phyloP scores from a whole-genome alignment of 1,140 invertebrate species.

The Drosophila sulfurigaster region DNA sequence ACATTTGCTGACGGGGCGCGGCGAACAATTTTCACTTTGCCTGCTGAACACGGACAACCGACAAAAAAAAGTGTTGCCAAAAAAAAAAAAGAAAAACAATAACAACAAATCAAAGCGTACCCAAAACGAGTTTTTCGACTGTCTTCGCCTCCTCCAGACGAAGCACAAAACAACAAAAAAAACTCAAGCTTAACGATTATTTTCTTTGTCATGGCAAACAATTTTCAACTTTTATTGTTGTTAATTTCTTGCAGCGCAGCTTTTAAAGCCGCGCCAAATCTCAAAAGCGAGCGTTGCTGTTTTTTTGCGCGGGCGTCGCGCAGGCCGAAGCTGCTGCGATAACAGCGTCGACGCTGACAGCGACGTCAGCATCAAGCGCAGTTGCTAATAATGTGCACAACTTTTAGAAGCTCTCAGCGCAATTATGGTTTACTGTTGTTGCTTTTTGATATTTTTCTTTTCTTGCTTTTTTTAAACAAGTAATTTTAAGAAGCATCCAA shows the following conservation, averaged over 20 bases:
- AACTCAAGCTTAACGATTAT: slow-evolving; percentile 59
- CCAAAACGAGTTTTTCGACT: slow-evolving; percentile 50
- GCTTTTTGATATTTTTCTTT: slow-evolving; percentile 31
- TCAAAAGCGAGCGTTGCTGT: slow-evolving; percentile 4
- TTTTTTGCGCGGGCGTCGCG: slow-evolving; percentile 32
- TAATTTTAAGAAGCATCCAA: slow-evolving; percentile 78
- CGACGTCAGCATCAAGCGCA: not conserved
- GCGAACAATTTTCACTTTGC: slow-evolving; percentile 56
- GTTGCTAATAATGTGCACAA: slow-evolving; percentile 53
- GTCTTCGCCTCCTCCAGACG: slow-evolving; percentile 45
- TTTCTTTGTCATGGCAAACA: slow-evolving; percentile 77
- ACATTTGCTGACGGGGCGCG: slow-evolving; percentile 34
- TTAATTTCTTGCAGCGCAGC: slow-evolving; percentile 72
- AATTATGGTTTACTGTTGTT: slow-evolving; percentile 50
- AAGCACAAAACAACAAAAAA: not conserved
- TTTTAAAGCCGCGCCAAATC: slow-evolving; percentile 51
- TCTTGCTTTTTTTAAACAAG: slow-evolving; percentile 55
- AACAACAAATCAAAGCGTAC: slow-evolving; percentile 34
- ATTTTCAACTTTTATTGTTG: slow-evolving; percentile 78
- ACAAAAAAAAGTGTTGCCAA: slow-evolving; percentile 48
- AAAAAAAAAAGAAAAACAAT: slow-evolving; percentile 28
- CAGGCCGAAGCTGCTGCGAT: slow-evolving; percentile 16
- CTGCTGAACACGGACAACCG: slow-evolving; percentile 27
- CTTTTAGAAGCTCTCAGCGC: slow-evolving; percentile 48
- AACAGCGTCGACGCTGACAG: not conserved